Evolutionary conservation across 2,113 vertebrate genomes (phyloP), one percentile per base, ranked within the genome.

Genomic region (Pluvianellus socialis): DNA sequence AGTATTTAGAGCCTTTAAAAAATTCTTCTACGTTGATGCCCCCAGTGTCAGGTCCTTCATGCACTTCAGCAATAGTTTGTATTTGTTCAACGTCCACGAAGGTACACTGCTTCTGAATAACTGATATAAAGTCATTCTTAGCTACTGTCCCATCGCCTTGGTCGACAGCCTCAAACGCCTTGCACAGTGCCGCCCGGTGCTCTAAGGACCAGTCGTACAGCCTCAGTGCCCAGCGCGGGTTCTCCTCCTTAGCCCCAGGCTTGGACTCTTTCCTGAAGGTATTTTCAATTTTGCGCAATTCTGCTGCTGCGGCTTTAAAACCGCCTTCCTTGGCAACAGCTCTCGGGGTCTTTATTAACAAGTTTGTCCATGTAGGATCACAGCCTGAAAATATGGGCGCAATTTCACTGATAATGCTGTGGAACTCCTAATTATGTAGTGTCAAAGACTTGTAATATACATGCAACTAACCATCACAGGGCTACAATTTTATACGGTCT

Each of bases 191-290:
- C 2, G 61, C 23, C 96, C 99, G 97, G 1, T 98, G 97, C 94
- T 99, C 99, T 12, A 97, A 7, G 4, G 99, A 98, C 99, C 99
- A 99, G 75, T 99, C 99, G 0, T 99, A 99, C 12, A 99, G 98
- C 59, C 93, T 98, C 67, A 99, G 79, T 13, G 98, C 98, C 99
- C 99, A 99, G 9, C n/a, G 75, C 2, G 97, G 98, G 67, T 97
- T 98, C 15, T 87, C 97, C 21, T 97, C 91, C 42, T 98, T 71
- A 32, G 12, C 91, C 12, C 79, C 96, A 9, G 97, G 80, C 42
- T 96, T 97, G 22, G 93, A 91, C 28, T 96, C 93, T 74, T 98
- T 99, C 38, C 90, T 97, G 23, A 98, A 97, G 4, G 87, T 88
- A 7, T 92, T 94, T 86, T 99, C 99, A 6, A 97, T 98, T 94